These are phyloP conservation scores for Spea bombifrons DNA, from an alignment of 2,113 vertebrate species.

Conservation along the genomic window DNA sequence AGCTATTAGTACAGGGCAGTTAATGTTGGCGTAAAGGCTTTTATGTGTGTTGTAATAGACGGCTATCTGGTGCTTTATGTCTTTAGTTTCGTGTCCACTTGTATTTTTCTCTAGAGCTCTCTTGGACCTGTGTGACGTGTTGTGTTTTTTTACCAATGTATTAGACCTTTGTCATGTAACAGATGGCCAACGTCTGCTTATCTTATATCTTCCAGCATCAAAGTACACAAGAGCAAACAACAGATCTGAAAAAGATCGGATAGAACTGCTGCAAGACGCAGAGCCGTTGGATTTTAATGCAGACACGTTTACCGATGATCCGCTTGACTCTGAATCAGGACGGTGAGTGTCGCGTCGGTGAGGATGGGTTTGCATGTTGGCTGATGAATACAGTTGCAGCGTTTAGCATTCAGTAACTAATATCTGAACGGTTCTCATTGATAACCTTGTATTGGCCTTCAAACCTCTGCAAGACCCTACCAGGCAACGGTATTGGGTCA, in stretches of 20 bases:
- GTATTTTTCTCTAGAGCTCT: too few species aligned
- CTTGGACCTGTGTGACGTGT: too few species aligned
- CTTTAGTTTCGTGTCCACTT: too few species aligned
- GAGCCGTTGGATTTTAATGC: slow-evolving; percentile 92
- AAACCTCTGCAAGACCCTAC: too few species aligned
- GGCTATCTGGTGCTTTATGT: too few species aligned
- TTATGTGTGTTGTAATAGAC: too few species aligned
- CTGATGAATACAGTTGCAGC: background rate
- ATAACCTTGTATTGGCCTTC: too few species aligned
- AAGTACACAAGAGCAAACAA: slow-evolving; percentile 79
- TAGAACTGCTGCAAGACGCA: slow-evolving; percentile 91
- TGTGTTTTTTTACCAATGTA: too few species aligned
- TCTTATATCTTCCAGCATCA: slow-evolving; percentile 63
- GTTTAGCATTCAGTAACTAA: background rate
- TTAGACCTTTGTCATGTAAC: too few species aligned
- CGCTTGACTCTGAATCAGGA: slow-evolving; percentile 73
- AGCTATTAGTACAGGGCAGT: too few species aligned
- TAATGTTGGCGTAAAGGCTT: too few species aligned
- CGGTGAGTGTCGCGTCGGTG: slow-evolving; percentile 64
- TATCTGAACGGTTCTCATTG: background rate
- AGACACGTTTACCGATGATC: slow-evolving; percentile 78
- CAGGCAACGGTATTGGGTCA: too few species aligned
- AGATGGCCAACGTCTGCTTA: background rate
- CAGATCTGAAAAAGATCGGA: slow-evolving; percentile 79
- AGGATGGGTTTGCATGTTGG: background rate